phyloP scores from a whole-genome alignment of 2,797 vertebrate genomes.

The Galagoides demidoff region DNA sequence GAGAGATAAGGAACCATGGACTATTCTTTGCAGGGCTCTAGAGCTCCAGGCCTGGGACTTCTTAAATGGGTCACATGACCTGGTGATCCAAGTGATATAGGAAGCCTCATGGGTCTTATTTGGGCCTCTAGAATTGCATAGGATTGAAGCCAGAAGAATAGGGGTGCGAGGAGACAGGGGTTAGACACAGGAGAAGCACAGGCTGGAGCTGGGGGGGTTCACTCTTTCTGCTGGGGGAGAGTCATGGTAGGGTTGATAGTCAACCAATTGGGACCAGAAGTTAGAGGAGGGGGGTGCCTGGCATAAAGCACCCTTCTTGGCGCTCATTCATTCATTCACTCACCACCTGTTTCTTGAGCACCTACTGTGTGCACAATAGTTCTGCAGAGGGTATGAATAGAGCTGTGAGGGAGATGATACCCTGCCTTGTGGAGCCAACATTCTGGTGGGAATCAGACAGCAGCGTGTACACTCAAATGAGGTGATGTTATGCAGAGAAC shows the following conservation, averaged over 20 bases:
- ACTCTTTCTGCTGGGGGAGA: not conserved
- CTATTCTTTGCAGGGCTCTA: accelerated
- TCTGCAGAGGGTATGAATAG: not conserved
- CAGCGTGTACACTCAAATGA: not conserved
- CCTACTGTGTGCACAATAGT: not conserved
- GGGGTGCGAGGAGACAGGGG: not conserved
- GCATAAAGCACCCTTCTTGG: not conserved
- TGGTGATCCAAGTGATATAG: not conserved
- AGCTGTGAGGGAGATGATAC: not conserved
- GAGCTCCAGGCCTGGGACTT: not conserved
- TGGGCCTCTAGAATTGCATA: not conserved
- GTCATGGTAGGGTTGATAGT: not conserved
- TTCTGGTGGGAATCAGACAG: not conserved
- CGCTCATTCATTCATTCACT: not conserved
- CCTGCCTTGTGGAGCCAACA: accelerated
- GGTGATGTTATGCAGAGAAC: not conserved
- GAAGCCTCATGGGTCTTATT: no score
- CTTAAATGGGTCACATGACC: not conserved
- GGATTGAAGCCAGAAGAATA: not conserved
- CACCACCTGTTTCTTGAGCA: not conserved
- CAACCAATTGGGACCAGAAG: not conserved
- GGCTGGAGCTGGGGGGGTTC: not conserved
- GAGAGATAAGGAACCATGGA: not conserved
- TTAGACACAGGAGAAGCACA: not conserved
- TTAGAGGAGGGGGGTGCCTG: not conserved